Conservation (phyloP, 2,113 vertebrate genomes). For the Pseudopodoces humilis region DNA sequence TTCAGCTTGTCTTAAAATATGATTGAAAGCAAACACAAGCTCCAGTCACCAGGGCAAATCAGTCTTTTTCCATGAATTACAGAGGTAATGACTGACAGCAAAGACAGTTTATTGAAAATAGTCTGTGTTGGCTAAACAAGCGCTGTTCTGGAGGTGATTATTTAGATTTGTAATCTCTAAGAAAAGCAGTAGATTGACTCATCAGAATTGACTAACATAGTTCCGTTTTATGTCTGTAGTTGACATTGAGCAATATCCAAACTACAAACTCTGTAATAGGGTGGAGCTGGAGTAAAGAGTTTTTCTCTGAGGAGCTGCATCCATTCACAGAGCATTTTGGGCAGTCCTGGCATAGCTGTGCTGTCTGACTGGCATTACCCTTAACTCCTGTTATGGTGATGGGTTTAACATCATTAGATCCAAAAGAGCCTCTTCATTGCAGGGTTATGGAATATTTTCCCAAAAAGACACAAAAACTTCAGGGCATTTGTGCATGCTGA, state of each 20-base stretch:
- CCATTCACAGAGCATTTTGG: neutral
- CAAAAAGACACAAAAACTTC: neutral
- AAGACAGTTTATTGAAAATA: neutral
- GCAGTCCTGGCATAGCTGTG: neutral
- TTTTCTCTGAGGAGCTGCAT: neutral
- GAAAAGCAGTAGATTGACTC: slow-evolving; percentile 45
- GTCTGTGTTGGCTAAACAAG: neutral
- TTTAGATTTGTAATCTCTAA: slow-evolving; percentile 30
- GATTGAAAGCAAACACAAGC: neutral
- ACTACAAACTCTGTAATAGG: neutral
- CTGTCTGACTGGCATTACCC: neutral
- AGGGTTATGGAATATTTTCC: neutral
- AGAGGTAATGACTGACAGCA: neutral
- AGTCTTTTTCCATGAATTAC: neutral
- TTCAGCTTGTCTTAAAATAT: neutral
- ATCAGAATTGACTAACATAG: slow-evolving; percentile 43
- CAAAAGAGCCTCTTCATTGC: neutral
- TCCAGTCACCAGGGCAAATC: neutral
- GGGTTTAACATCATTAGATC: neutral
- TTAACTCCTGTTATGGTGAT: neutral
- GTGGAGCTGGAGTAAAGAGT: slow-evolving; percentile 39
- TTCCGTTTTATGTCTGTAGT: slow-evolving; percentile 46
- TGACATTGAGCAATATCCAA: slow-evolving; percentile 44
- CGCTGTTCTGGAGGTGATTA: neutral
- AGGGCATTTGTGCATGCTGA: fast-evolving